Evolutionary conservation across 2,888 invertebrate genomes (phyloP).

Genomic region (Tanytarsus gracilentus): DNA sequence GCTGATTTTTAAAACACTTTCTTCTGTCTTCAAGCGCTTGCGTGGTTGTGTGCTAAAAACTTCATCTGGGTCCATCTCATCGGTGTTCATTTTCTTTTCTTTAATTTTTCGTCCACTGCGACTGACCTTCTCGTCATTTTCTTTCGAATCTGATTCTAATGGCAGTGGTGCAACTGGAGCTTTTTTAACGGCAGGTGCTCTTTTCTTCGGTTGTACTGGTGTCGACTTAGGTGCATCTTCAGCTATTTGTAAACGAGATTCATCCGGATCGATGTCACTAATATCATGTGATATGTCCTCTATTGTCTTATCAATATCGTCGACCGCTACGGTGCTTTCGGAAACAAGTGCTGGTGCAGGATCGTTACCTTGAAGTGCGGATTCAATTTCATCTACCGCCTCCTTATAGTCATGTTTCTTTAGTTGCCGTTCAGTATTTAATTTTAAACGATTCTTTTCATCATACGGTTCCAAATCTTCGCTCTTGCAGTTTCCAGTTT

Average conservation of each 20-base stretch:
- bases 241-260: conserved; percentile 17
- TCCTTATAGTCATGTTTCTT: conserved; percentile 79
- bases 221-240: neutral
- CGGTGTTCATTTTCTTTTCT: conserved; percentile 45
- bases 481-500: conserved; percentile 70
- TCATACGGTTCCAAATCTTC: conserved; percentile 80
- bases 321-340: neutral
- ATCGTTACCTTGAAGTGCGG: conserved; percentile 57
- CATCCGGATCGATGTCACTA: conserved; percentile 4
- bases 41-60: neutral
- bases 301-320: neutral
- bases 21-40: conserved; percentile 21
- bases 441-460: conserved; percentile 62
- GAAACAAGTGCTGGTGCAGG: conserved; percentile 36
- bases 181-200: neutral
- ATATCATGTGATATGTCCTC: neutral
- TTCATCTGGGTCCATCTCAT: conserved; percentile 24
- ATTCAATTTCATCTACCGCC: conserved; percentile 79
- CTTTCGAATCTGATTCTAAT: neutral
- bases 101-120: conserved; percentile 67
- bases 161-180: neutral
- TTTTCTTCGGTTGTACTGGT: neutral
- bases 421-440: conserved; percentile 61
- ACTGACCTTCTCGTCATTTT: conserved; percentile 38
- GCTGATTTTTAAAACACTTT: neutral